These are phyloP conservation scores for Musca domestica DNA, from an alignment of 1,140 invertebrate genomes.

Conservation along the genomic window DNA sequence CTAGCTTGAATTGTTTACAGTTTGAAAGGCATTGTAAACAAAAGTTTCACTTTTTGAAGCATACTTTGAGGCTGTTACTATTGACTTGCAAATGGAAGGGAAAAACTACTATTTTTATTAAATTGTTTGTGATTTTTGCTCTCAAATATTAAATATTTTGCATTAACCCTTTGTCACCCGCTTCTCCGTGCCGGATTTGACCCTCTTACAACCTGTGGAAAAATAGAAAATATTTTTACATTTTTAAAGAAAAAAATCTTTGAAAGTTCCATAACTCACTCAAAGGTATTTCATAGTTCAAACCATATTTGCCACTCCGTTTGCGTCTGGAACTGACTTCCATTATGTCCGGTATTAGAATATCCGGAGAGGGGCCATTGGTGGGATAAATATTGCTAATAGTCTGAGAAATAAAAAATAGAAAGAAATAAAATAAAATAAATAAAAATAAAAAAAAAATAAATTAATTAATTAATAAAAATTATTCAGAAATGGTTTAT, in stretches of 20 bases:
- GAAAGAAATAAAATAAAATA: not conserved
- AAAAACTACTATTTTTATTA: slow-evolving; percentile 6
- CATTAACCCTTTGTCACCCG: not conserved
- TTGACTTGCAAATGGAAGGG: too few relatives aligned
- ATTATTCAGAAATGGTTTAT: too few relatives aligned
- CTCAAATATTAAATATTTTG: not conserved
- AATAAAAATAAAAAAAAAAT: not conserved
- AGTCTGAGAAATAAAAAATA: not conserved
- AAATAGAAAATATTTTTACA: too few relatives aligned
- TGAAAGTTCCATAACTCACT: not conserved
- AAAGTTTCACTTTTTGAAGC: too few relatives aligned
- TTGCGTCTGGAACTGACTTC: not conserved
- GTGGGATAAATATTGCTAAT: not conserved
- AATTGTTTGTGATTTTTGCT: not conserved
- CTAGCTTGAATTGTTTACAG: too few relatives aligned
- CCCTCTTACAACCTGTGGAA: not conserved
- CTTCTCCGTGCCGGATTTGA: not conserved
- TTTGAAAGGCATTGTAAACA: too few relatives aligned
- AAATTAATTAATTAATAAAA: not conserved
- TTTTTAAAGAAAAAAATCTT: too few relatives aligned
- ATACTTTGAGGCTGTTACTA: too few relatives aligned
- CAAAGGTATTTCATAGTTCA: slow-evolving; percentile 9
- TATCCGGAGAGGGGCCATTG: not conserved
- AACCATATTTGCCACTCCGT: not conserved
- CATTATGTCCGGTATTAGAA: not conserved